Base-by-base conservation (phyloP, 2,888 invertebrate species). In the Melanchra persicariae region DNA sequence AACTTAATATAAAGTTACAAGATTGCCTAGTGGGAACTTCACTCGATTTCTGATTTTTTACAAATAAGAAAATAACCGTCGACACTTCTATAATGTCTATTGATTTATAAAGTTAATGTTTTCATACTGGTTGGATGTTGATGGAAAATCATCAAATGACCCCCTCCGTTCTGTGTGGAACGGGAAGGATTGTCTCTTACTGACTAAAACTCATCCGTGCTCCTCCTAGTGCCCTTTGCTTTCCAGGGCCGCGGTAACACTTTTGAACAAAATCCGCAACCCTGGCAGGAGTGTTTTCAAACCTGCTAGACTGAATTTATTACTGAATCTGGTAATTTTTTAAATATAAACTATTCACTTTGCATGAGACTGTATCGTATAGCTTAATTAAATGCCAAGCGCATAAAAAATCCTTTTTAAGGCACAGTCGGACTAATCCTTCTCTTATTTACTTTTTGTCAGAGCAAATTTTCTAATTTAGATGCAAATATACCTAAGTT, bases 1-100 rank as follows among this genome's bases (percentile, higher is more conserved):
- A 93, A 93, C 91, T 93, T 93, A 91, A 92, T 93, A 93, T 91
- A 91, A 92, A 93, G 89, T 92, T 92, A 91, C 90, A 90, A 90
- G 88, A 91, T 93, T 91, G 89, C 89, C 90, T 91, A 87, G 88
- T 84, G 82, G 85, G 85, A 87, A 88, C 89, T 89, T 87, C 84
- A 81, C 68, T 78, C 77, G 83, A 86, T 87, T 82, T 85, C 79
- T 83, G 87, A 87, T 89, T 89, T 80, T 81, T 63, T 30, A 40
- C 52, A 59, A 73, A 66, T 37, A 66, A 34, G 30, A 9, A 63
- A 73, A 71, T 70, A 37, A 47, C 24, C 40, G 15, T n/a, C n/a
- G n/a, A n/a, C n/a, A n/a, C n/a, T n/a, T n/a, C n/a, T n/a, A n/a
- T n/a, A n/a, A n/a, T n/a, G n/a, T n/a, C n/a, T n/a, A n/a, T n/a